phyloP scores from a whole-genome alignment of 1,140 invertebrate species.

The Pogonomyrmex californicus region DNA sequence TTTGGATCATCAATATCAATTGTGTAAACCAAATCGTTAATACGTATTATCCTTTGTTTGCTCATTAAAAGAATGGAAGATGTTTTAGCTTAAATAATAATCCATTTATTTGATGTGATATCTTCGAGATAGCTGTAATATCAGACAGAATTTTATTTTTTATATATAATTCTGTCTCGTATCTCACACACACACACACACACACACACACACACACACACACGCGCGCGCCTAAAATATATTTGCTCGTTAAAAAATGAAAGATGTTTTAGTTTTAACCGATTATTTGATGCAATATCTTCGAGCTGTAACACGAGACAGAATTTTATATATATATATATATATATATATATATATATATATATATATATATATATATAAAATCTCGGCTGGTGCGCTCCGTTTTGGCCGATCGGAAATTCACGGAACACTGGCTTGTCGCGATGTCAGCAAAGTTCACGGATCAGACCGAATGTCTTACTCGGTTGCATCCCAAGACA shows the following conservation, averaged over 20 bases:
- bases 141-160: background rate
- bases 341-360: background rate
- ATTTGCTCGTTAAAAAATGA: background rate
- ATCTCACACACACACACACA: too few species aligned
- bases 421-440: conserved; percentile 50
- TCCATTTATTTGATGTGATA: background rate
- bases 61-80: background rate
- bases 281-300: background rate
- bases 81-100: background rate
- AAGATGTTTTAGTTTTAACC: background rate
- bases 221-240: too few species aligned
- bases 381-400: conserved; percentile 21
- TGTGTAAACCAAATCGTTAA: background rate
- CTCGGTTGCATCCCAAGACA: conserved; percentile 46
- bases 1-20: conserved; percentile 14
- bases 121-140: background rate
- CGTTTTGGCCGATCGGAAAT: conserved; percentile 66
- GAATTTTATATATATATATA: background rate
- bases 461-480: conserved; percentile 44
- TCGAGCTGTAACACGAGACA: background rate
- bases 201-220: too few species aligned
- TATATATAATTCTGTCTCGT: too few species aligned
- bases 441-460: conserved; percentile 64
- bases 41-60: background rate
- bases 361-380: background rate